These are phyloP conservation scores for Xylota sylvarum DNA, from an alignment of 2,888 invertebrate species.

Conservation along the genomic window DNA sequence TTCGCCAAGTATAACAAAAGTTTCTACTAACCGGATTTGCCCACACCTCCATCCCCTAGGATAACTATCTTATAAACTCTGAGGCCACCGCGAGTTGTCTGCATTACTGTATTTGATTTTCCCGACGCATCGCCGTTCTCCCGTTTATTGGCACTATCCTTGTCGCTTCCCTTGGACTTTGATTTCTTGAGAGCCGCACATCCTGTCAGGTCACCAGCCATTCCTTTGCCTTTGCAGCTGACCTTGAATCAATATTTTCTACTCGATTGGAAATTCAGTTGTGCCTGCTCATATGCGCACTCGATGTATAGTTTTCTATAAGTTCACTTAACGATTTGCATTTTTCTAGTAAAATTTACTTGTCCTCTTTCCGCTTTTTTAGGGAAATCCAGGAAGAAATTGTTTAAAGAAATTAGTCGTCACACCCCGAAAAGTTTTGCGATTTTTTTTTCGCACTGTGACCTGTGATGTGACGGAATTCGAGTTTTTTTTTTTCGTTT, in stretches of 20 bases:
- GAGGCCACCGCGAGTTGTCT: conserved; percentile 87
- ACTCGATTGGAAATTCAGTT: conserved; percentile 53
- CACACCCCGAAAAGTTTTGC: conserved; percentile 71
- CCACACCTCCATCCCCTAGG: conserved; percentile 96
- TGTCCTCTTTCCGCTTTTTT: conserved; percentile 5
- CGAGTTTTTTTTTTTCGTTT: conserved; percentile 56
- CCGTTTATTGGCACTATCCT: conserved; percentile 77
- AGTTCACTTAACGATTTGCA: conserved; percentile 62
- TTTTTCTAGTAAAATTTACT: conserved; percentile 38
- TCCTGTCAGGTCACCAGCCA: conserved; percentile 84
- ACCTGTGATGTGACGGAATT: conserved; percentile 67
- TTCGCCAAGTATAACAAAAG: conserved; percentile 56
- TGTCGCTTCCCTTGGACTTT: conserved; percentile 81
- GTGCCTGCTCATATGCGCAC: conserved; percentile 63
- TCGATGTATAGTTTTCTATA: conserved; percentile 34
- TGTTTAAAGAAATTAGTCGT: conserved; percentile 47
- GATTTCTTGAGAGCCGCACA: conserved; percentile 84
- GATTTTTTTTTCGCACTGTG: conserved; percentile 61
- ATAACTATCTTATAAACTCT: conserved; percentile 96
- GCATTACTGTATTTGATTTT: conserved; percentile 80
- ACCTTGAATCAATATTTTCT: conserved; percentile 73
- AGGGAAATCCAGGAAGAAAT: conserved; percentile 34
- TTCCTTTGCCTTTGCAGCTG: conserved; percentile 77
- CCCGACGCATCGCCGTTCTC: conserved; percentile 65
- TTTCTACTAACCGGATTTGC: conserved; percentile 90